These are phyloP conservation scores for Conchocele bisecta DNA, from an alignment of 2,888 invertebrate species.

Conservation along the genomic window DNA sequence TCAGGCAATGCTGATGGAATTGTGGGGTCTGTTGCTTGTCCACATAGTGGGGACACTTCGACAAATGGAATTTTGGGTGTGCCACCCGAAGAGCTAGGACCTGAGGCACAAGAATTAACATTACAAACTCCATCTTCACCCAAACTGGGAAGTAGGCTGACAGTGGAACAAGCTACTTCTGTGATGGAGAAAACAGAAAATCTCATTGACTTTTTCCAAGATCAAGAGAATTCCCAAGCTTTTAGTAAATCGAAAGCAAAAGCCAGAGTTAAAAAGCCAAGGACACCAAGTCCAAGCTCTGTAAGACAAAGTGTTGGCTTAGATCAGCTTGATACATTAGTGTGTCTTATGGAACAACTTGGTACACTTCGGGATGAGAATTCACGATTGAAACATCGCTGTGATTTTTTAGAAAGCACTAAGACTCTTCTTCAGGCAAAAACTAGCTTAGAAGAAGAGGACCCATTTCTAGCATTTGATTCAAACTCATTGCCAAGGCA, in stretches of 20 bases:
- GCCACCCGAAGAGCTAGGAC: slow-evolving; percentile 25
- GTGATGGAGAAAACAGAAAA: slow-evolving; percentile 66
- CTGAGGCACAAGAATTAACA: slow-evolving; percentile 18
- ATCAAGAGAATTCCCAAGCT: slow-evolving; percentile 65
- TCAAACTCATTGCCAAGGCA: slow-evolving; percentile 44
- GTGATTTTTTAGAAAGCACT: slow-evolving; percentile 89
- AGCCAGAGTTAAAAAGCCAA: slow-evolving; percentile 51
- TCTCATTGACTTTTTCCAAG: slow-evolving; percentile 75
- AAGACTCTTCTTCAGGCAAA: slow-evolving; percentile 84
- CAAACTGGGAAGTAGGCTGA: slow-evolving; percentile 51
- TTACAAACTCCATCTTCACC: slow-evolving; percentile 40
- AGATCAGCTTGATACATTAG: slow-evolving; percentile 91
- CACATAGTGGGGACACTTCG: slow-evolving; percentile 61
- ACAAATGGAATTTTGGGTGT: slow-evolving; percentile 17
- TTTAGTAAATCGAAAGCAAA: slow-evolving; percentile 38
- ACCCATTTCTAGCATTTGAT: slow-evolving; percentile 21
- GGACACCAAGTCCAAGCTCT: slow-evolving; percentile 71
- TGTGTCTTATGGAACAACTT: slow-evolving; percentile 90
- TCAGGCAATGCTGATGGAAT: slow-evolving; percentile 62
- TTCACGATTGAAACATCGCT: slow-evolving; percentile 87
- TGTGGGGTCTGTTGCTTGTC: slow-evolving; percentile 71
- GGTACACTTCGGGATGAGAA: slow-evolving; percentile 89
- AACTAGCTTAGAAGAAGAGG: slow-evolving; percentile 63
- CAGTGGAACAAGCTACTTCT: slow-evolving; percentile 49
- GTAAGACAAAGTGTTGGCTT: slow-evolving; percentile 83